A percentile compares a stretch with the other conserved stretches of the same genome.
Conservation (phyloP, 2,113 vertebrate genomes). For the Albula glossodonta region DNA sequence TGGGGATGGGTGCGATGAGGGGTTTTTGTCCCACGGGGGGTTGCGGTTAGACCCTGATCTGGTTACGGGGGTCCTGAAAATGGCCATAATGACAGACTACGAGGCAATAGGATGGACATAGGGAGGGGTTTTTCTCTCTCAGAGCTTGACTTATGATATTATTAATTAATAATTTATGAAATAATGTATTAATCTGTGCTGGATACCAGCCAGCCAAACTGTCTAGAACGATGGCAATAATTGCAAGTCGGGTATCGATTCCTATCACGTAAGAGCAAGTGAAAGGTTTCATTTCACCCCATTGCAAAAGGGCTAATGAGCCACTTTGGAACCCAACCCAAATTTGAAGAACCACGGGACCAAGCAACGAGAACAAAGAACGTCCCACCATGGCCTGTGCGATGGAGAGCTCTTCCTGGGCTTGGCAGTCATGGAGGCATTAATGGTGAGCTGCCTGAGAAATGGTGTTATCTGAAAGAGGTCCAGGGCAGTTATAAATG, state of each 20-base stretch:
- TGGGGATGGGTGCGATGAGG: background rate
- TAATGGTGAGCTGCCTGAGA: conserved; percentile 25
- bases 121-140: background rate
- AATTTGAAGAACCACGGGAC: background rate
- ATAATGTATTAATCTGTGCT: background rate
- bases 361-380: background rate
- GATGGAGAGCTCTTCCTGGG: background rate
- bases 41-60: background rate
- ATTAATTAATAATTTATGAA: background rate
- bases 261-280: background rate
- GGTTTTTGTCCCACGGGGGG: background rate
- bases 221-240: background rate
- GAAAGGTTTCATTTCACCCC: background rate
- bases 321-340: conserved; percentile 1
- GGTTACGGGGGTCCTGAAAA: background rate
- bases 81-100: background rate
- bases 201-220: background rate
- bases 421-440: background rate
- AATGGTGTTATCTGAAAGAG: conserved; percentile 28
- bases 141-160: background rate
- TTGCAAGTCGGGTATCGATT: background rate
- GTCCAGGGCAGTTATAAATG: conserved; percentile 17
- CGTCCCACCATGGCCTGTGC: background rate
- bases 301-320: background rate
- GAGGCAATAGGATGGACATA: background rate